phyloP scores from a whole-genome alignment of 1,140 invertebrate genomes.

The Drosophila rhopaloa region DNA sequence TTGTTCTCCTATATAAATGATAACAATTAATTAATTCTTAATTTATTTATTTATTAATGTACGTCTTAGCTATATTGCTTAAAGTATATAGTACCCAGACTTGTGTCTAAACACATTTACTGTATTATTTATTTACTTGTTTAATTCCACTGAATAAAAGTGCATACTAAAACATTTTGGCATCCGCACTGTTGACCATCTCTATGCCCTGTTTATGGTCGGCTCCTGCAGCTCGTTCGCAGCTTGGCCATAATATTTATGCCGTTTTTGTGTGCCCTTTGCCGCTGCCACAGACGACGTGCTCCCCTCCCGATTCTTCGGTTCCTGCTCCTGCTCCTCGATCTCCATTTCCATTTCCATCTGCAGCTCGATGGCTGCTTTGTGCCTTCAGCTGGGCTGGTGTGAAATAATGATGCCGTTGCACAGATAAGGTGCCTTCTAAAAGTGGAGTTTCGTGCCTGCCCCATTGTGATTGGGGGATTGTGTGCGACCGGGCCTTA shows the following conservation, averaged over 20 bases:
- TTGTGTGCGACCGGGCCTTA: constrained; percentile 58
- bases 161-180: no score
- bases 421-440: constrained; percentile 77
- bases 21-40: no score
- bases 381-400: constrained; percentile 59
- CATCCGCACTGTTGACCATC: constrained; percentile 13
- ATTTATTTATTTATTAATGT: not conserved
- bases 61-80: not conserved
- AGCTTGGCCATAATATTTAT: constrained; percentile 80
- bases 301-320: not conserved
- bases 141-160: no score
- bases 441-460: constrained; percentile 77
- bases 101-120: no score
- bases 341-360: constrained; percentile 27
- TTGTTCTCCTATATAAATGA: no score
- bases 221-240: constrained; percentile 39
- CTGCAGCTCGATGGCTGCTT: constrained; percentile 19
- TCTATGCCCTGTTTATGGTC: constrained; percentile 40
- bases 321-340: constrained; percentile 14
- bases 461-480: constrained; percentile 69
- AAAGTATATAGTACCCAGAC: not conserved
- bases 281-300: constrained; percentile 48
- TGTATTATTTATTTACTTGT: not conserved
- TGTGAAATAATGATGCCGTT: constrained; percentile 83
- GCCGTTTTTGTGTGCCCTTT: constrained; percentile 74